Base-by-base conservation (phyloP, 2,888 invertebrate species). In the Dolichomitus sp. region DNA sequence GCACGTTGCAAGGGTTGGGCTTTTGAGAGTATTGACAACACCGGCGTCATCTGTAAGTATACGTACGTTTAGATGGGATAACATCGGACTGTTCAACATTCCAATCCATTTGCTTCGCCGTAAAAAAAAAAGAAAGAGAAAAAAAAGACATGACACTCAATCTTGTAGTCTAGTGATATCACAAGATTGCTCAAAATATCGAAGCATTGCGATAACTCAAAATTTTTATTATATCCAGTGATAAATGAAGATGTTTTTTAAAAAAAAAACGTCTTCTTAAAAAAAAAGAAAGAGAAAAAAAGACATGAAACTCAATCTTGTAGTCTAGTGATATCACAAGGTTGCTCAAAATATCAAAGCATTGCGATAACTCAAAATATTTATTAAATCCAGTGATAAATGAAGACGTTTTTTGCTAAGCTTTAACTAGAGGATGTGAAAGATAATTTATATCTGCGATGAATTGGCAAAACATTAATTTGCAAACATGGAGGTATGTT, bases 11-110 rank as follows among this genome's bases (percentile, higher is more conserved):
- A 12, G 54, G 23, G 27, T 54, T 27, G 19, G 54, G 3, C 27
- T 9, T 23, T 11, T 11, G 3, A 30, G 30, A 30, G 30, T 30
- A 57, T 57, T 37, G 59, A 59, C 33, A 11, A 9, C 37, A 19
- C 40, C 42, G 42, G 23, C 23, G 37, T n/a, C 59, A 30, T 59
- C 37, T 37, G 37, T 9, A 59, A 7, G 17, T 0, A 59, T n/a
- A 59, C 33, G 7, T 9, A 7, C 9, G 9, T 9, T 59, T 37
- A n/a, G n/a, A 37, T 59, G 59, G 17, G 37, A 59, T 59, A 59
- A 59, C 59, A 17, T 59, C 59, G 37, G 33, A 37, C 57, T 14
- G 17, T 14, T 12, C n/a, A 33, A 59, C 59, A 17, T 59, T 59
- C 17, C 33, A 59, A 59, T 59, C 59, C 59, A 59, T 59, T 59